These are phyloP conservation scores for Glossophaga mutica DNA, from an alignment of 2,797 vertebrate species.

Conservation along the genomic window DNA sequence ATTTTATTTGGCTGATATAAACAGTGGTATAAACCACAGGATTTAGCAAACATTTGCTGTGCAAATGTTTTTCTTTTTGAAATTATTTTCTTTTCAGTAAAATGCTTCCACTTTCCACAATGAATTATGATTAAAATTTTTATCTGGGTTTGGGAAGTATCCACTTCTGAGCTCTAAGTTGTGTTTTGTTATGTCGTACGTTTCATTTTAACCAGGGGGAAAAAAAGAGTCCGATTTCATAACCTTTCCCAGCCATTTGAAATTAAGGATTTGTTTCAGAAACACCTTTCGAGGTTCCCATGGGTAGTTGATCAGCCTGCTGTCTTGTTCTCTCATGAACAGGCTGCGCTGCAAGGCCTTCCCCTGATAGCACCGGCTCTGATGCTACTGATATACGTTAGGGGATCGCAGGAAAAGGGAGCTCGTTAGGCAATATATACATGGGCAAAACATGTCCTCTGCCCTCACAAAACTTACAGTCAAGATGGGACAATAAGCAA, in stretches of 20 bases:
- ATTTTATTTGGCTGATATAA: not conserved
- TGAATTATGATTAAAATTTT: not conserved
- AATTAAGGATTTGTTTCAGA: not conserved
- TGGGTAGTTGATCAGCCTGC: not conserved
- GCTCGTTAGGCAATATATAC: not conserved
- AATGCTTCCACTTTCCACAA: not conserved
- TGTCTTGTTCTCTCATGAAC: not conserved
- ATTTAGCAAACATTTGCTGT: not conserved
- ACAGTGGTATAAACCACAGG: not conserved
- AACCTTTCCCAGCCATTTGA: not conserved
- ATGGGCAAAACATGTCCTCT: not conserved
- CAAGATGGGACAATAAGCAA: not conserved
- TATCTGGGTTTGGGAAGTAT: not conserved
- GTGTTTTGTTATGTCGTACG: not conserved
- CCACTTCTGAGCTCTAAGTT: not conserved
- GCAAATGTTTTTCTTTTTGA: not conserved
- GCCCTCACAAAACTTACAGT: not conserved
- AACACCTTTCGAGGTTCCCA: not conserved
- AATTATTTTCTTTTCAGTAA: not conserved
- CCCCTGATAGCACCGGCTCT: accelerated
- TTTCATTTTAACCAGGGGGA: not conserved
- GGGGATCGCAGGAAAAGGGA: not conserved
- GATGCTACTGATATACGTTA: not conserved
- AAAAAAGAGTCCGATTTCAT: not conserved
- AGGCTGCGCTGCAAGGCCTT: not conserved